Evolutionary conservation across 2,888 invertebrate genomes (phyloP), one percentile per base, ranked within the genome.

Genomic region (Dromius quadrimaculatus): DNA sequence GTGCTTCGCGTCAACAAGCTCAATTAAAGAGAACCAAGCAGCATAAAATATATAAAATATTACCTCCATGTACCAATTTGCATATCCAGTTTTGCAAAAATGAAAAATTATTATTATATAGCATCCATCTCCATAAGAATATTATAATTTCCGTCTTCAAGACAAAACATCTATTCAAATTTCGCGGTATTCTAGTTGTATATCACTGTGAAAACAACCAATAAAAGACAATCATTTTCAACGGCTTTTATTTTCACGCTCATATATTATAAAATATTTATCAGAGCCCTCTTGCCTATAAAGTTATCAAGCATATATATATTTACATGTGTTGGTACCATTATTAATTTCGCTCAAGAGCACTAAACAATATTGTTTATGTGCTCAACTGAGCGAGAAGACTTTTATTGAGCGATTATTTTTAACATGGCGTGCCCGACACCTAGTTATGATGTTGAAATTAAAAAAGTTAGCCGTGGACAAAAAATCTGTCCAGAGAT

Each of bases 361-460:
- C 45, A 68, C 41, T 68, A 68, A 68, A 68, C 68, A 57, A 72
- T 74, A 74, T 75, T 75, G 74, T 76, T 77, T 77, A 76, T 75
- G 74, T 72, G 73, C 72, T 64, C 73, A 66, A 72, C 72, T 66
- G 74, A 74, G 72, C 74, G 66, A 50, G 70, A 57, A 34, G 75
- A 76, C 76, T 74, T 76, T 77, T 77, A 77, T 77, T 75, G 76
- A 74, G 76, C 75, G 74, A 76, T 77, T 77, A 77, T 77, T 77
- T 77, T 75, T 74, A 76, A 74, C 74, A 71, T 74, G 73, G 76
- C 76, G 74, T 76, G 75, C 73, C 74, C 73, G 76, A 77, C 77
- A 77, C 77, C 77, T 77, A 77, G 76, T 77, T 76, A 76, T 73
- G 73, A 72, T 65, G 68, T 23, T 72, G 74, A 76, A 76, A 74